These are phyloP conservation scores for Isichthys henryi DNA, from an alignment of 2,113 vertebrate species.

Conservation along the genomic window DNA sequence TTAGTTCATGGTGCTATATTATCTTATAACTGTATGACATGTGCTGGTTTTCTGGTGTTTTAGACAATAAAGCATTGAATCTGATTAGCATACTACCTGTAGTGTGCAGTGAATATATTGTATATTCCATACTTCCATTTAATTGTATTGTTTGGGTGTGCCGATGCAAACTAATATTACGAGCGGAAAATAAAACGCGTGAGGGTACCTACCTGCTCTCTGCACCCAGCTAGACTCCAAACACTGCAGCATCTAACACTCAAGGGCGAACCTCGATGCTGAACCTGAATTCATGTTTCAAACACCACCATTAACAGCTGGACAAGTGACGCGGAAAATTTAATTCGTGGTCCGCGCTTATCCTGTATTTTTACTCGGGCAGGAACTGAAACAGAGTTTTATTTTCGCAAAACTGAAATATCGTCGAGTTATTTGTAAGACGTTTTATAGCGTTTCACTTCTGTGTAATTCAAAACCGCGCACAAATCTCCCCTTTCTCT, in stretches of 20 bases:
- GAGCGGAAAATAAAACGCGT: background rate
- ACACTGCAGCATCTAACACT: conserved; percentile 2
- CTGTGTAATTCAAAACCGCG: conserved; percentile 22
- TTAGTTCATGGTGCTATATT: background rate
- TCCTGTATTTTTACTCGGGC: background rate
- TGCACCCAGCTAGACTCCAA: conserved; percentile 4
- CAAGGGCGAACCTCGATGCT: background rate
- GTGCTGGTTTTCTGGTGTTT: background rate
- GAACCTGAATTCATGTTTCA: conserved; percentile 2
- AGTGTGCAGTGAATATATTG: background rate
- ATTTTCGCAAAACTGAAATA: conserved; percentile 1
- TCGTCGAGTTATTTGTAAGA: conserved; percentile 21
- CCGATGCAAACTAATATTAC: background rate
- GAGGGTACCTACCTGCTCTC: conserved; percentile 1
- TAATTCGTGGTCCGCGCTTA: background rate
- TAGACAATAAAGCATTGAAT: background rate
- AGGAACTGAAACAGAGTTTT: background rate
- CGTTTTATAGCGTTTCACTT: conserved; percentile 19
- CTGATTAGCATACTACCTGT: background rate
- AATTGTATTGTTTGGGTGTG: background rate
- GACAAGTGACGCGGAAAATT: background rate
- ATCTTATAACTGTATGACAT: background rate
- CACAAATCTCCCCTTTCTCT: conserved; percentile 23
- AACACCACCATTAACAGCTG: background rate
- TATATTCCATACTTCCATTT: background rate